Conservation (phyloP, 2,797 vertebrate genomes). For the Cygnus olor region DNA sequence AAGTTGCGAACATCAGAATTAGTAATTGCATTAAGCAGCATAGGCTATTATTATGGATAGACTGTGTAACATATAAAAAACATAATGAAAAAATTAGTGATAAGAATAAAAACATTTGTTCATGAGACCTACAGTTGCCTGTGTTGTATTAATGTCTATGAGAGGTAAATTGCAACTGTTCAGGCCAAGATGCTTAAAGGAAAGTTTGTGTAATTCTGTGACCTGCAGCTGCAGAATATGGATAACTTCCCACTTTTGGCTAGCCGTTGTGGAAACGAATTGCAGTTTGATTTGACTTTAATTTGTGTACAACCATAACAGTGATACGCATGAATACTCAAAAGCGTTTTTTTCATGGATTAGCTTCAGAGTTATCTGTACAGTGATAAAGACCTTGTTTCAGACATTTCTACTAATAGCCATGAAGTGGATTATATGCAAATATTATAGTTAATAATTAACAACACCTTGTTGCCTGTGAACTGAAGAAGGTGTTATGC, state of each 20-base stretch:
- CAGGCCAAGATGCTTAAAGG: neutral
- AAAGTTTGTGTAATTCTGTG: neutral
- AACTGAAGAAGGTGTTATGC: neutral
- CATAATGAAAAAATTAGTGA: neutral
- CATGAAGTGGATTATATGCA: neutral
- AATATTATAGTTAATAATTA: neutral
- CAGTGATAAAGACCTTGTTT: neutral
- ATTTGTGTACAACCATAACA: neutral
- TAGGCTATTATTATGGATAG: neutral
- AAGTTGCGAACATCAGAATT: neutral
- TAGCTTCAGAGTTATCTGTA: neutral
- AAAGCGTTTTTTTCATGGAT: neutral
- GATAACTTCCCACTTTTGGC: neutral
- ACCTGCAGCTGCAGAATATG: neutral
- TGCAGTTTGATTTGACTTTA: neutral
- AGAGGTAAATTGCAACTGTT: neutral
- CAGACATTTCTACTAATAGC: neutral
- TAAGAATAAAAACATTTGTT: neutral
- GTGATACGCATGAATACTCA: neutral
- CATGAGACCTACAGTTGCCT: neutral
- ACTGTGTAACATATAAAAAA: neutral
- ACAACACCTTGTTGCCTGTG: neutral
- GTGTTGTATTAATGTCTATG: neutral
- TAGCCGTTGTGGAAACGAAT: neutral
- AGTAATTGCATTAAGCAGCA: neutral